Percentiles rank a stretch among this genome's conserved stretches.
These are phyloP conservation scores for Labia minor DNA, from an alignment of 2,888 invertebrate species.

Conservation along the genomic window DNA sequence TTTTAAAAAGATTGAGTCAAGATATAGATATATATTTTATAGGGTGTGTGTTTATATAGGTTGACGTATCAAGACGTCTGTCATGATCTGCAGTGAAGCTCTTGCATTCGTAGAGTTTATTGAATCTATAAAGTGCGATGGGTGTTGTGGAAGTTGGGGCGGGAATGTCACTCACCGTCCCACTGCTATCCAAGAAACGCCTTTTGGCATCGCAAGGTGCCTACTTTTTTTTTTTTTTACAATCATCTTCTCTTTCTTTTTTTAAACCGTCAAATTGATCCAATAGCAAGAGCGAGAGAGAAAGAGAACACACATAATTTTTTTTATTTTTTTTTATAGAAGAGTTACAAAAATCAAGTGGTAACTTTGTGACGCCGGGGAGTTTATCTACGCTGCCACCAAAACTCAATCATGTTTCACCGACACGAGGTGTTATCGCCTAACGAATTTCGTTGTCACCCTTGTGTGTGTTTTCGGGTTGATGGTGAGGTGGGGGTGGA, in stretches of 20 bases:
- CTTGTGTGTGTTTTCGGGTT: background rate
- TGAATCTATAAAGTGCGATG: background rate
- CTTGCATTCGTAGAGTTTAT: background rate
- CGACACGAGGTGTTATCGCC: background rate
- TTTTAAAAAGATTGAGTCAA: too few relatives aligned
- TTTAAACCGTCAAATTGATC: too few relatives aligned
- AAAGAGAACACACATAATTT: too few relatives aligned
- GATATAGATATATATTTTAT: too few relatives aligned
- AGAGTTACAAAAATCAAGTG: constrained; percentile 13
- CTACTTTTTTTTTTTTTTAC: background rate
- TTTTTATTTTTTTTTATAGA: background rate
- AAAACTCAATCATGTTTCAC: background rate
- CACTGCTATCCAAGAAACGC: too few relatives aligned
- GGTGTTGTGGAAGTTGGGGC: background rate
- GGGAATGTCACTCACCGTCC: background rate
- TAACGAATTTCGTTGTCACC: constrained; percentile 14
- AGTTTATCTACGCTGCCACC: background rate
- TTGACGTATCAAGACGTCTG: constrained; percentile 7
- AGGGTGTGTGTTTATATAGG: background rate
- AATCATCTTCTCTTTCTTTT: too few relatives aligned
- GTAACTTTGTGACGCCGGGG: background rate
- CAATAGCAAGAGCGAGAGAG: background rate
- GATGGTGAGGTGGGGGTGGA: background rate
- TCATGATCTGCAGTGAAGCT: background rate
- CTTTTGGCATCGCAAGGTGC: background rate